These are phyloP conservation scores for human (Homo sapiens) DNA, from an alignment of 2,113 vertebrate species.

Conservation along the genomic window DNA sequence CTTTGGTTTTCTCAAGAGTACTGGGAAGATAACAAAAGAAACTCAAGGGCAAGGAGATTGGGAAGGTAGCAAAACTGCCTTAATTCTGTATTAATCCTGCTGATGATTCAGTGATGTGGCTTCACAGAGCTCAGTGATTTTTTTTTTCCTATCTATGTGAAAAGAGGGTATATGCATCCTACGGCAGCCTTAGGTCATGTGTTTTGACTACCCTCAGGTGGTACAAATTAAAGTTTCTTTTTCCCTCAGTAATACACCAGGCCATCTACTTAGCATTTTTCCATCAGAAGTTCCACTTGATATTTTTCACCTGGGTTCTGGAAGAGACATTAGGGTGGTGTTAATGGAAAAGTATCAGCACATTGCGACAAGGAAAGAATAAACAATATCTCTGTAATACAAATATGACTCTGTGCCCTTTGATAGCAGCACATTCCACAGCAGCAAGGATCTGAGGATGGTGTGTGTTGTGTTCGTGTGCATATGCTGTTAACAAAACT, in stretches of 20 bases:
- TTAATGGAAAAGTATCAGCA: constrained; percentile 19
- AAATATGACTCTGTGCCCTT: background rate
- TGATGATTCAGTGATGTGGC: background rate
- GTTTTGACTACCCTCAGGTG: background rate
- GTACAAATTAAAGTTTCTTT: constrained; percentile 1
- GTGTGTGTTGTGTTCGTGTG: background rate
- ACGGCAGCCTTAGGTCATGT: background rate
- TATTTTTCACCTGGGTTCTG: background rate
- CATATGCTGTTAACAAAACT: background rate
- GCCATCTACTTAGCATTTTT: constrained; percentile 6
- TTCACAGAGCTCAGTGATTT: background rate
- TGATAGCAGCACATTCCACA: background rate
- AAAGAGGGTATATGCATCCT: background rate
- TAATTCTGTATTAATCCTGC: background rate
- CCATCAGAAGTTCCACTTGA: constrained; percentile 1
- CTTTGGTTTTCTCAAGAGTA: background rate
- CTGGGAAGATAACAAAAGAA: background rate
- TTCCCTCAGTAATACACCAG: background rate
- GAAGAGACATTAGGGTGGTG: background rate
- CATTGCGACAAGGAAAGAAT: background rate
- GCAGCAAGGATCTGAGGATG: background rate
- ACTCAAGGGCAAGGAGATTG: background rate
- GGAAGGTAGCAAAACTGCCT: background rate
- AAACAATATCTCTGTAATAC: background rate
- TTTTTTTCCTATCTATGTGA: background rate